Conservation (phyloP, 2,888 invertebrate genomes). For the Ichneumon xanthorius region DNA sequence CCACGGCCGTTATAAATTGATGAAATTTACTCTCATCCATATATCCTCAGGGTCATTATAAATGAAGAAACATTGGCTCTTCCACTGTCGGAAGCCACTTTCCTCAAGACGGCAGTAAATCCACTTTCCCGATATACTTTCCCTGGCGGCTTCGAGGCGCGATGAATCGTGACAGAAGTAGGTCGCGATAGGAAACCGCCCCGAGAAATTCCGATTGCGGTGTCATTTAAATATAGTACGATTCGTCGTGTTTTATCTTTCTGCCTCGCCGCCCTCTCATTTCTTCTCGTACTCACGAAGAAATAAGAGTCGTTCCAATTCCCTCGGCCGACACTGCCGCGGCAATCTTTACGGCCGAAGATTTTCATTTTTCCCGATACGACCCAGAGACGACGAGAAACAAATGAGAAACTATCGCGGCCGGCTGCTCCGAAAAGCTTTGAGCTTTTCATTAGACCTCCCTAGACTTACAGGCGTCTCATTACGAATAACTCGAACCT, state of each 20-base stretch:
- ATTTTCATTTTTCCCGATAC: not conserved
- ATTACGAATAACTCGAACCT: not conserved
- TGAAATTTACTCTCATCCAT: no score
- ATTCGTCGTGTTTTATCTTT: not conserved
- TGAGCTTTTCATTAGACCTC: not conserved
- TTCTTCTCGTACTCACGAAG: not conserved
- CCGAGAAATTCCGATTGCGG: not conserved
- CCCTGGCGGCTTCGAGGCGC: not conserved
- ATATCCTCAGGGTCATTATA: no score
- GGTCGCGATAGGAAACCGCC: not conserved
- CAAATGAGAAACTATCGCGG: not conserved
- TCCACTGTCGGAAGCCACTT: not conserved
- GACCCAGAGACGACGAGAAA: not conserved
- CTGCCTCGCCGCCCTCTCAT: not conserved
- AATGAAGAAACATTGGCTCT: no score
- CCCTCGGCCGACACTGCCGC: not conserved
- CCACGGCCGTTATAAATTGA: no score
- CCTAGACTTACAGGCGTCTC: not conserved
- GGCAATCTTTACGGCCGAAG: not conserved
- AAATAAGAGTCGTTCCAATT: not conserved
- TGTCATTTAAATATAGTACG: not conserved
- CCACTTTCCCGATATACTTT: not conserved
- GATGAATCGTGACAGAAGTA: slow-evolving; percentile 14
- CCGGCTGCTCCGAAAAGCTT: not conserved
- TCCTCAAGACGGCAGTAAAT: not conserved